phyloP scores from a whole-genome alignment of 2,113 vertebrate genomes.

The Paratilapia polleni region DNA sequence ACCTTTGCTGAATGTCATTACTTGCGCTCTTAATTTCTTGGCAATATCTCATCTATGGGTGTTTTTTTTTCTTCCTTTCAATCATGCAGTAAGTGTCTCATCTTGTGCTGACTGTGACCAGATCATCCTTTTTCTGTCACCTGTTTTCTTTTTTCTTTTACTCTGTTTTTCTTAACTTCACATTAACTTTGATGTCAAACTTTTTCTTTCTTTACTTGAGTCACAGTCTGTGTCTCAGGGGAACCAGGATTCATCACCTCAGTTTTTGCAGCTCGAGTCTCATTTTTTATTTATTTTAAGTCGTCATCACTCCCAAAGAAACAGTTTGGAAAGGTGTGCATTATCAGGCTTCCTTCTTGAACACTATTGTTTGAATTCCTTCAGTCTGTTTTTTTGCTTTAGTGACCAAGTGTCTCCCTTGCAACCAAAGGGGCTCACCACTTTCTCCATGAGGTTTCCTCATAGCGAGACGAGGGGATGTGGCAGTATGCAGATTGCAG shows the following conservation, averaged over 20 bases:
- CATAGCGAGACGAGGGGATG: not conserved
- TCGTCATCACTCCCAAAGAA: no score
- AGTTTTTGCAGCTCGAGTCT: not conserved
- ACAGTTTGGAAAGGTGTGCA: no score
- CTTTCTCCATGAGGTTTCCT: not conserved
- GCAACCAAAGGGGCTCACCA: not conserved
- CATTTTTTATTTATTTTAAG: no score
- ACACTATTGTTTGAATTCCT: not conserved
- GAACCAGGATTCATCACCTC: not conserved
- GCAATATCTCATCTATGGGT: not conserved
- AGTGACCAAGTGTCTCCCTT: accelerated
- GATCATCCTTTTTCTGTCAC: not conserved
- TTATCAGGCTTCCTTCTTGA: not conserved
- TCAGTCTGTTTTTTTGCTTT: not conserved
- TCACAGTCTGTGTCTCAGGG: accelerated
- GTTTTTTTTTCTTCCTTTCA: not conserved
- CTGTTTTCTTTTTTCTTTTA: no score
- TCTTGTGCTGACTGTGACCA: not conserved
- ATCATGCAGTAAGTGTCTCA: accelerated
- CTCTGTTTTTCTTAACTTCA: no score
- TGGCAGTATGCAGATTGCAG: not conserved
- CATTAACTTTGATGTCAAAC: no score
- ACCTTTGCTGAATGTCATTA: not conserved
- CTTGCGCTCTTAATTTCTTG: not conserved
- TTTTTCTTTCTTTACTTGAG: accelerated